Base-by-base conservation (phyloP, 1,140 invertebrate genomes). In the Caerostris darwini region DNA sequence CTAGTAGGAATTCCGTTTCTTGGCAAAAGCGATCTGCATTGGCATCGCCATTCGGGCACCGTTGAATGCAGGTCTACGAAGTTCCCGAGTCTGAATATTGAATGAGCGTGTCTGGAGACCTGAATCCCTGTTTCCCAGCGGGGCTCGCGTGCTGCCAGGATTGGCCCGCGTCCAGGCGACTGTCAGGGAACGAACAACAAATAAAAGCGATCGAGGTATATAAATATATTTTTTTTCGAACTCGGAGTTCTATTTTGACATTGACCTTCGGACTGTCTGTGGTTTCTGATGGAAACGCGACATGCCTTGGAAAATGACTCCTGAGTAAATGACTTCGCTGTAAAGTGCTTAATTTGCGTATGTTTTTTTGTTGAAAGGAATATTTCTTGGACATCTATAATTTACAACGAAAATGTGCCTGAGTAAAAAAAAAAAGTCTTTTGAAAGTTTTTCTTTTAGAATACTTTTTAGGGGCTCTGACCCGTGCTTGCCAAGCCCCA, bases 221-320 rank as follows among this genome's bases (percentile, higher is more conserved):
- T 53, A 19, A 34, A 77, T 19, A 10, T 53, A 19, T 69, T 69
- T 69, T 69, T 69, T 71, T n/a, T n/a, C n/a, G 71, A 77, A 34
- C 71, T 77, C 14, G 34, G 71, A 77, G 10, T 34, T 77, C 71
- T 77, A 77, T 77, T 77, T 77, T 77, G 71, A 77, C 71, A 77
- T 77, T 77, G 71, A 77, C 71, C 71, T 77, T 77, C 71, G n/a
- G 61, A n/a, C 50, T 34, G 14, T 12, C n/a, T 12, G 12, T 17
- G 12, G 61, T n/a, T 67, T 67, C 61, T 67, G 17, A 67, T 67
- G 61, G 61, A 67, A 34, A n/a, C 12, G 61, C 14, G 7, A 12
- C 61, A 67, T 67, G n/a, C n/a, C 61, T 67, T 67, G 14, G n/a
- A n/a, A 67, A 67, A n/a, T 6, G 61, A 34, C 34, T 34, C 34